Conservation (phyloP, 2,888 invertebrate genomes). For the Desoria tigrina region DNA sequence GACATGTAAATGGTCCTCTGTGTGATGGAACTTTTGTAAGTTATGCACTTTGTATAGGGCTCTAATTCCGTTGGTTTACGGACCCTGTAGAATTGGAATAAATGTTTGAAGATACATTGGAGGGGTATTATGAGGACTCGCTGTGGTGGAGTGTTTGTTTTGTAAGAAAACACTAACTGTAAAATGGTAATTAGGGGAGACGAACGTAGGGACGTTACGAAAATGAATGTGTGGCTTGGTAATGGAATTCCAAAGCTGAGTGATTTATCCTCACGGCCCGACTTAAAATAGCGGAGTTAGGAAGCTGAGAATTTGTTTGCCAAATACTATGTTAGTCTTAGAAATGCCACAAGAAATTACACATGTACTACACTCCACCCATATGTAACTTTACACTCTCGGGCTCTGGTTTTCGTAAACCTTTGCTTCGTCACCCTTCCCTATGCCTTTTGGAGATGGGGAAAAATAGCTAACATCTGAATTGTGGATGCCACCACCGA, state of each 20-base stretch:
- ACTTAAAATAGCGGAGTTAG: conserved; percentile 51
- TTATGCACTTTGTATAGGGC: no score
- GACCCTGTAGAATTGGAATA: no score
- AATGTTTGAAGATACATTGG: not conserved
- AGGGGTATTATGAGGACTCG: not conserved
- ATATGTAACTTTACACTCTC: conserved; percentile 43
- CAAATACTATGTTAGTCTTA: conserved; percentile 47
- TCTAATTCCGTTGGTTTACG: no score
- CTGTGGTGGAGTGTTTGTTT: conserved; percentile 17
- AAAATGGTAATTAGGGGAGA: conserved; percentile 51
- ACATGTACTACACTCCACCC: conserved; percentile 47
- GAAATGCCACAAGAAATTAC: conserved; percentile 45
- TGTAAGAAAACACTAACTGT: conserved; percentile 46
- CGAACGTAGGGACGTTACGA: conserved; percentile 29
- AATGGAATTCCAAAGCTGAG: conserved; percentile 52
- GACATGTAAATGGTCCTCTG: no score
- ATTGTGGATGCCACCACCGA: conserved; percentile 11
- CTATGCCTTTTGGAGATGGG: conserved; percentile 6
- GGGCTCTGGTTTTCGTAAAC: conserved; percentile 8
- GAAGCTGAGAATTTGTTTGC: conserved; percentile 39
- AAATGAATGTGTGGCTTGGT: conserved; percentile 51
- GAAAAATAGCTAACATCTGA: conserved; percentile 13
- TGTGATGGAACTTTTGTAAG: no score
- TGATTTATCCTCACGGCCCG: conserved; percentile 50
- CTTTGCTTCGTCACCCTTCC: conserved; percentile 16